Percentiles rank a stretch among this genome's conserved stretches.
phyloP scores from a whole-genome alignment of 2,888 invertebrate genomes.

The Hermaeophaga mercurialis region DNA sequence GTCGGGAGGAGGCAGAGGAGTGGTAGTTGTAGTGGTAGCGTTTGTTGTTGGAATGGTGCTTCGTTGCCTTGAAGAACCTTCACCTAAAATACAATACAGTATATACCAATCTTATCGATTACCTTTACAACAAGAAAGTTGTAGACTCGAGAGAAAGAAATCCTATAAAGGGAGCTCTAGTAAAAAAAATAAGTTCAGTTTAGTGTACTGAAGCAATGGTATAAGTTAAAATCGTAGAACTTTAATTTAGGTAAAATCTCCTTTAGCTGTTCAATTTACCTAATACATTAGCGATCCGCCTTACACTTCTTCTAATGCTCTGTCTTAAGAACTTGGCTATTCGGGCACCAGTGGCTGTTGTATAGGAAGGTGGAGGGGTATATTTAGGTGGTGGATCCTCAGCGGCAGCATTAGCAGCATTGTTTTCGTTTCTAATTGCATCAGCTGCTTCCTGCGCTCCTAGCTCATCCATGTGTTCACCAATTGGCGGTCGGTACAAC shows the following conservation, averaged over 20 bases:
- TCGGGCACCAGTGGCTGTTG: conserved; percentile 87
- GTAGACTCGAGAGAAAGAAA: too few relatives aligned
- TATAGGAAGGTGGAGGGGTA: conserved; percentile 91
- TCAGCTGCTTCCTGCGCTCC: conserved; percentile 50
- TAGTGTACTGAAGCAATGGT: too few relatives aligned
- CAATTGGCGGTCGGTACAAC: conserved; percentile 77
- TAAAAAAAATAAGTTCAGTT: too few relatives aligned
- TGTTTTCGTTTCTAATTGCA: conserved; percentile 43
- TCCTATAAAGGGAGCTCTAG: too few relatives aligned
- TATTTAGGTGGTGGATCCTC: conserved; percentile 91
- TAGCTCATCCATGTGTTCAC: conserved; percentile 57
- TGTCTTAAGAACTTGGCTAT: conserved; percentile 76
- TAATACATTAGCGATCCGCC: conserved; percentile 66
- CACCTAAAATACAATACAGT: too few relatives aligned
- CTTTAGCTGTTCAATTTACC: too few relatives aligned
- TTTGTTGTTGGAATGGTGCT: conserved; percentile 26
- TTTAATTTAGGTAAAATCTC: too few relatives aligned
- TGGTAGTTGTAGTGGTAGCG: conserved; percentile 19
- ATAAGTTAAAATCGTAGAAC: too few relatives aligned
- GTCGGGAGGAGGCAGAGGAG: conserved; percentile 64
- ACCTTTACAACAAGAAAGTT: too few relatives aligned
- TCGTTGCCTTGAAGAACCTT: conserved; percentile 33
- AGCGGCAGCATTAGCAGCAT: conserved; percentile 47
- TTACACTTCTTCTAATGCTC: conserved; percentile 78
- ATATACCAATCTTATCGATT: too few relatives aligned